Evolutionary conservation across 2,113 vertebrate genomes (phyloP).

Genomic region (Aleadryas rufinucha): DNA sequence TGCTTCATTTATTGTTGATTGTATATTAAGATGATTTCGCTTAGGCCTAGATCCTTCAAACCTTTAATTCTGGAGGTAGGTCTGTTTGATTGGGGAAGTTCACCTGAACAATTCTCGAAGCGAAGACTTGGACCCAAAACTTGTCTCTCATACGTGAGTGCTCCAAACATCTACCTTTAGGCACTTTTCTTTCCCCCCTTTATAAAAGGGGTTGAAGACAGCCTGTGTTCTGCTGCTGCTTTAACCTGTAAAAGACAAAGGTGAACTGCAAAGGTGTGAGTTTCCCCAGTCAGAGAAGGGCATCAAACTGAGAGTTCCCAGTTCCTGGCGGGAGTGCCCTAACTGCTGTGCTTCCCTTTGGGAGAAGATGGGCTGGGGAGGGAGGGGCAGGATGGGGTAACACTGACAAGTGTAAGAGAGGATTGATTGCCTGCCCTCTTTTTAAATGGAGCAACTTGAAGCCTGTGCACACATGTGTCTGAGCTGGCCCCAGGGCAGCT

Average conservation of each 20-base stretch:
- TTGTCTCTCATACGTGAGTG: not conserved
- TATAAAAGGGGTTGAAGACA: not conserved
- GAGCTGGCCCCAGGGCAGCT: not conserved
- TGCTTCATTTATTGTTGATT: not conserved
- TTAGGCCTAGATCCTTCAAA: not conserved
- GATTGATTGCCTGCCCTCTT: not conserved
- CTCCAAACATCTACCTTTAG: not conserved
- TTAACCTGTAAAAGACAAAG: not conserved
- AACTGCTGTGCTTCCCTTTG: not conserved
- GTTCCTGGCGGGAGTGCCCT: fast-evolving
- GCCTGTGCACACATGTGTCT: not conserved
- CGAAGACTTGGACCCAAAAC: not conserved
- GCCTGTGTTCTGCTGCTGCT: not conserved
- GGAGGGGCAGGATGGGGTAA: not conserved
- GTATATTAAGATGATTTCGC: not conserved
- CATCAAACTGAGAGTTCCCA: not conserved
- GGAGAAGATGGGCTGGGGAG: not conserved
- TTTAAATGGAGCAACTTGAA: not conserved
- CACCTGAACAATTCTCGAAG: not conserved
- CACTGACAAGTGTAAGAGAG: not conserved
- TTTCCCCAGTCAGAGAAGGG: not conserved
- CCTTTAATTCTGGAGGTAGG: not conserved
- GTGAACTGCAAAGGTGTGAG: not conserved
- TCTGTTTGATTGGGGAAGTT: not conserved
- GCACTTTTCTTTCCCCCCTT: not conserved